phyloP scores from a whole-genome alignment of 2,888 invertebrate species.

The Carpatolechia fugitivella region DNA sequence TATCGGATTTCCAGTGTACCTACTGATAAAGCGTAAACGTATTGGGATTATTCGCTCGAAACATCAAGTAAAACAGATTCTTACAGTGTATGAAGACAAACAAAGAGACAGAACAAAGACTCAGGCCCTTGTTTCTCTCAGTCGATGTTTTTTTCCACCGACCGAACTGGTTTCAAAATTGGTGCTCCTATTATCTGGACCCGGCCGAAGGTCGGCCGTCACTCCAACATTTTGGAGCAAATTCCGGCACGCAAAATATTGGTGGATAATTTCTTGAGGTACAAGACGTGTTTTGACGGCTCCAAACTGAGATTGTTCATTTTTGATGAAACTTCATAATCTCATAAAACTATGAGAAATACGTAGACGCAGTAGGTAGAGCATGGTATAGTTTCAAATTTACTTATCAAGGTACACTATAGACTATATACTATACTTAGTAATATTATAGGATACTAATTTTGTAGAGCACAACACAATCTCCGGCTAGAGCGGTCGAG shows the following conservation, averaged over 20 bases:
- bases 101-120: constrained; percentile 51
- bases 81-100: constrained; percentile 22
- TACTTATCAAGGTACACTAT: background rate
- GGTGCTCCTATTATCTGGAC: constrained; percentile 74
- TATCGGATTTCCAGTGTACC: too few species aligned
- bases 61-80: background rate
- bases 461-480: background rate
- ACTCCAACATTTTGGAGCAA: constrained; percentile 65
- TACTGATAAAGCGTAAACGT: too few species aligned
- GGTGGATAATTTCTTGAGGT: constrained; percentile 38
- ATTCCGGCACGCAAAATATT: constrained; percentile 77
- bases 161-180: constrained; percentile 72
- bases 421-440: too few species aligned
- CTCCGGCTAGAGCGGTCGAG: background rate
- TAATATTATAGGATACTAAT: background rate
- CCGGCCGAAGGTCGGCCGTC: constrained; percentile 69
- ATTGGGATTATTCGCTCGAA: too few species aligned
- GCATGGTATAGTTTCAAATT: too few species aligned
- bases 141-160: constrained; percentile 56
- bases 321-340: background rate
- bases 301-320: background rate
- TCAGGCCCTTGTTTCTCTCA: constrained; percentile 59
- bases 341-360: too few species aligned
- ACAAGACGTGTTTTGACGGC: constrained; percentile 33
- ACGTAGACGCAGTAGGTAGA: too few species aligned